phyloP scores from a whole-genome alignment of 2,797 vertebrate species.

The Hypotaenidia okinawae region DNA sequence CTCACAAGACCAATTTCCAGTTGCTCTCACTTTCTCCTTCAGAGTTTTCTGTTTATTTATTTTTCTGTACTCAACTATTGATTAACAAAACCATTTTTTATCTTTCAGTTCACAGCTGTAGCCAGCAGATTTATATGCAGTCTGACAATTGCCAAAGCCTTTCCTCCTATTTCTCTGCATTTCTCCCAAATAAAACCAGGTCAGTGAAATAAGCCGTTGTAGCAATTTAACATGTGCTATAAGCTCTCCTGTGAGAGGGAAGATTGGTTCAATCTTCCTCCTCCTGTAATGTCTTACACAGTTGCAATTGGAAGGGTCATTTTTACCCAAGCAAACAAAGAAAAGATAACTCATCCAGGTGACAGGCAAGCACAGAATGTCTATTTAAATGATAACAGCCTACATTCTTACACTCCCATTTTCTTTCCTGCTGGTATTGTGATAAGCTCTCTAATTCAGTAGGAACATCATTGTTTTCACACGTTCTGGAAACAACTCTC shows the following conservation, averaged over 20 bases:
- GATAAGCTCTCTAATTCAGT: neutral
- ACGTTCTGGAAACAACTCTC: neutral
- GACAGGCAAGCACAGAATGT: neutral
- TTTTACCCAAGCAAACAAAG: neutral
- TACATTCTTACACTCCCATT: neutral
- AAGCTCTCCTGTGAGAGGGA: neutral
- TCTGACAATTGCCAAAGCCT: neutral
- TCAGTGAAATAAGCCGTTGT: neutral
- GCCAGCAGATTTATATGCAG: neutral
- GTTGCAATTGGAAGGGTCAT: neutral
- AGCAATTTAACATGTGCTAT: neutral
- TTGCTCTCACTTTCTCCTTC: neutral
- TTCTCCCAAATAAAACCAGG: neutral
- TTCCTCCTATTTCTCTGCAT: neutral
- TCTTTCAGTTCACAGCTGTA: neutral
- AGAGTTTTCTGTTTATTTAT: neutral
- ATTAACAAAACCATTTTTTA: neutral
- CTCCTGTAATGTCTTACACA: rapidly evolving
- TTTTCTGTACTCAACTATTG: neutral
- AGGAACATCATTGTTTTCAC: neutral
- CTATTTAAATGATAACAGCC: neutral
- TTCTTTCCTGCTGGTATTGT: neutral
- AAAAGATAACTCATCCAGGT: neutral
- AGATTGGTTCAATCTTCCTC: neutral
- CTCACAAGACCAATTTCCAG: neutral